Percentiles rank a stretch among this genome's conserved stretches.
phyloP scores from a whole-genome alignment of 2,797 vertebrate species.

The Muscicapa striata region DNA sequence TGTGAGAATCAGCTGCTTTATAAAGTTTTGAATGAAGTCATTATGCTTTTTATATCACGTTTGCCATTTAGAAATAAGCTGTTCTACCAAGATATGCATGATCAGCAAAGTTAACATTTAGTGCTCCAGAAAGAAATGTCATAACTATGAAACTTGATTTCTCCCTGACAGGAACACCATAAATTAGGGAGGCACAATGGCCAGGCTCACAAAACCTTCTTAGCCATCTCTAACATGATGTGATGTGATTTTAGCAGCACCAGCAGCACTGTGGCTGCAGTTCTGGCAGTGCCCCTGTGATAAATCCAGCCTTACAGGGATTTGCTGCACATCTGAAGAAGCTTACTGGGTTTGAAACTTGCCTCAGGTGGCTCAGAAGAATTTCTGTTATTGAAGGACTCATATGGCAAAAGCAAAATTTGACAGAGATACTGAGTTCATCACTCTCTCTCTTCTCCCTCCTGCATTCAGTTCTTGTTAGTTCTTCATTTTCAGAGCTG shows the following conservation, averaged over 20 bases:
- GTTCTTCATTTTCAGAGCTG: not conserved
- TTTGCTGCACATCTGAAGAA: conserved; percentile 20
- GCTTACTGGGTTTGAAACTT: not conserved
- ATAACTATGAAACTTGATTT: conserved; percentile 74
- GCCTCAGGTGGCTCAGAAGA: not conserved
- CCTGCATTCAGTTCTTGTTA: not conserved
- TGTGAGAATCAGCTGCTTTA: conserved; percentile 54
- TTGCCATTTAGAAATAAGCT: conserved; percentile 68
- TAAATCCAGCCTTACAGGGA: conserved; percentile 28
- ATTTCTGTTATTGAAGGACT: not conserved
- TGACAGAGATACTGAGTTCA: not conserved
- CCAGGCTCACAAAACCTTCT: conserved; percentile 40
- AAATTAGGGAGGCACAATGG: conserved; percentile 52
- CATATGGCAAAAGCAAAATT: not conserved
- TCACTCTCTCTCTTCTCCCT: not conserved
- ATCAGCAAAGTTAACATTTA: conserved; percentile 73
- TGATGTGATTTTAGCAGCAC: conserved; percentile 48
- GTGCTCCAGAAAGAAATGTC: conserved; percentile 72
- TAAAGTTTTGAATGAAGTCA: conserved; percentile 61
- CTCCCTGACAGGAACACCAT: conserved; percentile 50
- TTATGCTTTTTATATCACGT: conserved; percentile 55
- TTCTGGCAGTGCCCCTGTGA: conserved; percentile 3
- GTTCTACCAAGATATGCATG: conserved; percentile 50
- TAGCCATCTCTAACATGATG: conserved; percentile 36
- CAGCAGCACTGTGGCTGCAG: not conserved